Evolutionary conservation across 2,797 vertebrate species (phyloP).

Genomic region (Macropus fuliginosus): DNA sequence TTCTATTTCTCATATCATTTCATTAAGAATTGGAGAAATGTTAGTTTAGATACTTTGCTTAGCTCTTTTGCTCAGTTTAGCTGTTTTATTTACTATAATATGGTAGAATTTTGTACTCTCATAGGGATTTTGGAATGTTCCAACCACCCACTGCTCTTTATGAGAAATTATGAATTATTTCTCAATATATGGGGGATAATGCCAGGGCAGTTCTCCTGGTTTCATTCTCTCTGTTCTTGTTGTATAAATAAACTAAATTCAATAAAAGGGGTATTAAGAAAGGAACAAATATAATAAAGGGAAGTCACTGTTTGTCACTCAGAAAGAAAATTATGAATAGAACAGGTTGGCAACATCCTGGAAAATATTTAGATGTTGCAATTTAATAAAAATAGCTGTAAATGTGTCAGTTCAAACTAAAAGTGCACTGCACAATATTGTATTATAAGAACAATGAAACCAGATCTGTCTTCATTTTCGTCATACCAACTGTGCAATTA

Average conservation of each 20-base stretch:
- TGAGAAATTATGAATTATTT: constrained; percentile 62
- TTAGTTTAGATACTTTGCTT: background rate
- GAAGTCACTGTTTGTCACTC: constrained; percentile 38
- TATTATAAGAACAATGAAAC: constrained; percentile 72
- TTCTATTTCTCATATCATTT: constrained; percentile 16
- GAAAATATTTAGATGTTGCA: constrained; percentile 78
- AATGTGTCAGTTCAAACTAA: constrained; percentile 72
- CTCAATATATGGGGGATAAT: constrained; percentile 27
- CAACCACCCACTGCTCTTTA: constrained; percentile 53
- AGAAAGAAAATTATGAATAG: constrained; percentile 68
- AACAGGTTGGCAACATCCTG: constrained; percentile 64
- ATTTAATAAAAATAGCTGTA: constrained; percentile 77
- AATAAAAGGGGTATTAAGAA: constrained; percentile 66
- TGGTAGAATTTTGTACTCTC: constrained; percentile 42
- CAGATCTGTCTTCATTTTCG: constrained; percentile 76
- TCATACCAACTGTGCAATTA: constrained; percentile 78
- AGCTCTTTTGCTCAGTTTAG: background rate
- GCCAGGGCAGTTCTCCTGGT: constrained; percentile 15
- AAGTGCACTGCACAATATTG: constrained; percentile 63
- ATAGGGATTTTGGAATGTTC: constrained; percentile 38
- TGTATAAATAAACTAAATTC: constrained; percentile 49
- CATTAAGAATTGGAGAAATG: constrained; percentile 36
- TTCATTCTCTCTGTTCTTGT: constrained; percentile 65
- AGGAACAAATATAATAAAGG: constrained; percentile 59
- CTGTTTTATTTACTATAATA: constrained; percentile 40